Base-by-base conservation (phyloP, 1,140 invertebrate genomes). In the Hycleus phaleratus region DNA sequence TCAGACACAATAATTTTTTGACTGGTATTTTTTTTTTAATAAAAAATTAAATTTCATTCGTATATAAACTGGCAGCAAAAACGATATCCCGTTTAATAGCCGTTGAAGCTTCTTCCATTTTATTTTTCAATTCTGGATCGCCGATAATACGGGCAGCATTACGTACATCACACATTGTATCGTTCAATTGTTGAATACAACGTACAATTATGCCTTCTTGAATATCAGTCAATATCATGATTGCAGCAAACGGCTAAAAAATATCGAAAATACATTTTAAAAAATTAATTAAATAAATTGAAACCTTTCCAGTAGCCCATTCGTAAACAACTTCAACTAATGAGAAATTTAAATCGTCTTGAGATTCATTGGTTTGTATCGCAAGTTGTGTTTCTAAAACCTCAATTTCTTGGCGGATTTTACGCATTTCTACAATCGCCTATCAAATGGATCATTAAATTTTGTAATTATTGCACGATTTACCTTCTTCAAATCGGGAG, bases 151-250 rank as follows among this genome's bases (percentile, higher is more conserved):
- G 82, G 0, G 94, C 93, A 1, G 95, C 96, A 68, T 94, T 92
- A 70, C 89, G 87, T 0, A 98, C 90, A 74, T 98, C 93, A 26
- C 87, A 82, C 38, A 95, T 75, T 1, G 93, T 87, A 81, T 99
- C 97, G 71, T 96, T 91, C 26, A 99, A 75, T 65, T 98, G 86
- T 71, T 98, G 95, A 59, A 99, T 98, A 70, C 93, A 97, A 40
- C 95, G 81, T 0, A 99, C 96, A 67, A 99, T 98, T 40, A 98
- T 92, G 3, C 97, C 97, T 78, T 99, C 97, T 73, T 99, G 95
- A 2, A 97, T 87, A 60, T 95, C 91, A 0, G 94, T 97, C 43
- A 95, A 75, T 51, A 86, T 79, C 83, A 95, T 96, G 46, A 98
- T 97, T 63, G 96, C 88, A 0, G 87, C 82, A 74, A 99, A 98